Base-by-base conservation (phyloP, 1,140 invertebrate genomes). In the Adoxophyes honmai region DNA sequence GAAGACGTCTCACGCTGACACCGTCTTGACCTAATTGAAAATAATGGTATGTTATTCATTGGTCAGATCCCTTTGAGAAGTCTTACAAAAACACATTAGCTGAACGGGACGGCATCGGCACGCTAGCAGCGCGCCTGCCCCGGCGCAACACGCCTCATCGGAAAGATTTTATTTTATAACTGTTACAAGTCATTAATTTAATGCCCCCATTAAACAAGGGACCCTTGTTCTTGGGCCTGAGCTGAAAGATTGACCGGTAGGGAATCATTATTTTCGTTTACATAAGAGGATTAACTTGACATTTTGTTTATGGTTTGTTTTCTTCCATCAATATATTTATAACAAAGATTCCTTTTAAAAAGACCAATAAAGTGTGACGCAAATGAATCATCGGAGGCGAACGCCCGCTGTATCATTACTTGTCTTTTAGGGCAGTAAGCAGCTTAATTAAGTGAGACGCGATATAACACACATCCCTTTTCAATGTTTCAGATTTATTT, bases 1-100 rank as follows among this genome's bases (percentile, higher is more conserved):
- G 78, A 82, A 88, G 71, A 76, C 62, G 62, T 76, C 70, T 74
- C 70, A 63, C 66, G 72, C 81, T 74, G 80, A 74, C 73, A 79
- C 71, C 68, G 75, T 65, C 77, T 75, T 86, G 83, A 86, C 83
- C 83, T 83, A 86, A 86, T 88, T 88, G 86, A 86, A 84, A 81
- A 86, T 88, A 86, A 88, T 86, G 74, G 82, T 71, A 64, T 68
- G 70, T 83, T 83, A 82, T 88, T 80, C 78, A 75, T 74, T 69
- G 66, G 63, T 64, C 57, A 62, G 66, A 73, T 74, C 74, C 75
- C 68, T 63, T 68, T 65, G 70, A 66, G 72, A 68, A 67, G 69
- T 69, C 68, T 80, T 73, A 79, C 72, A 78, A 78, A 73, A 79
- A 75, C 66, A 72, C 66, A 72, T 79, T 68, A 75, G 52, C 60